Base-by-base conservation (phyloP, 2,113 vertebrate species). In the Apus apus region DNA sequence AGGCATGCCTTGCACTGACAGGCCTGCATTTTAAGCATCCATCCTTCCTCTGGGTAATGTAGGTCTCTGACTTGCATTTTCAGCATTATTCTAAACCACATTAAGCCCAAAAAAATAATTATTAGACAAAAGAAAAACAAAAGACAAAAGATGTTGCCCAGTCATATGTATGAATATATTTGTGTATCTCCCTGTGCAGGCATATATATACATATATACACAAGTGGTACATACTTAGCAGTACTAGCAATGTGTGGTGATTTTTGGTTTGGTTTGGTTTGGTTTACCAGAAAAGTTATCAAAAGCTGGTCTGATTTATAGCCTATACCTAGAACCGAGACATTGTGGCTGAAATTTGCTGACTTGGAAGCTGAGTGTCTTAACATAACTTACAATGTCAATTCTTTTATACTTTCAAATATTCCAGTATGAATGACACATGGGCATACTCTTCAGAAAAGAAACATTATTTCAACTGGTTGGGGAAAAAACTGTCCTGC, bases 21-120 rank as follows among this genome's bases (percentile, higher is more conserved):
- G 15, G 25, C n/a, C 15, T 86, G 26, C 19, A 12, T 94, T 91
- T 84, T 71, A 82, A 74, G 77, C 22, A 66, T 51, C 29, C 2
- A 1, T 62, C 29, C 13, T 51, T 81, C 18, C 9, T 11, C 4
- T 4, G 0, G 1, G 9, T 94, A 64, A 32, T 13, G 4, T 27
- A 79, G 61, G 14, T 66, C 40, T 93, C 45, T 68, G 13, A 38
- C 18, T 53, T 84, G 23, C 21, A 60, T 82, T 87, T 87, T 67
- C 9, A 5, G 43, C n/a, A 12, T 60, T 89, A 74, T 32, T 89
- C 11, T 58, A 65, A 76, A 83, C n/a, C 26, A 68, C 40, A 46
- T 57, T 54, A 61, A 62, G 6, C 5, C 9, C 25, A 50, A 92
- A 66, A 6, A 23, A 38, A 38, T 43, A 51, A 38, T 76, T 76